A percentile compares a stretch with the other conserved stretches of the same genome.
These are phyloP conservation scores for Lepus townsendii DNA, from an alignment of 2,797 vertebrate species.

Conservation along the genomic window DNA sequence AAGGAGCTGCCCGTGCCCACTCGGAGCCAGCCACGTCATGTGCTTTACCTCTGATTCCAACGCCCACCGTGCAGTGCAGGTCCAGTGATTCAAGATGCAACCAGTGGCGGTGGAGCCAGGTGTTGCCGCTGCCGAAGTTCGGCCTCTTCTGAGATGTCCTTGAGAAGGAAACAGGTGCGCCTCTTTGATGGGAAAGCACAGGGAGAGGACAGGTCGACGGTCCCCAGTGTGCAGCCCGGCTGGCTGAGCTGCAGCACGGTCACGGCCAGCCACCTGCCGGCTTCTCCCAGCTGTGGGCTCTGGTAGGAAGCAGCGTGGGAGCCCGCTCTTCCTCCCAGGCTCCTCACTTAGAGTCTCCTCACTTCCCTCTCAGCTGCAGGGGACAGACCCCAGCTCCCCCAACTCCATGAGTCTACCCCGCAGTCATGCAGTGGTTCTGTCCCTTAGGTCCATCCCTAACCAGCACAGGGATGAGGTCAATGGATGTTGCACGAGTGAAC, in stretches of 20 bases:
- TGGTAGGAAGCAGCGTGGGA: neutral
- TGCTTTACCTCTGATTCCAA: neutral
- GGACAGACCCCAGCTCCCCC: neutral
- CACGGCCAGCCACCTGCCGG: neutral
- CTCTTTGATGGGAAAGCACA: neutral
- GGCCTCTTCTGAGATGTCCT: neutral
- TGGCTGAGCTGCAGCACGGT: neutral
- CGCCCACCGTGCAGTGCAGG: neutral
- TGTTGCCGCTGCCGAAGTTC: too few relatives aligned
- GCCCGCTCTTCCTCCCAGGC: neutral
- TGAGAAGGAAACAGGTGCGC: neutral
- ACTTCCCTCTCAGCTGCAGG: too few relatives aligned
- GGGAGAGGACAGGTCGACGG: neutral
- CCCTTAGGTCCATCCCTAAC: neutral
- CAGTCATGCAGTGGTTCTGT: neutral
- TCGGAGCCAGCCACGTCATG: too few relatives aligned
- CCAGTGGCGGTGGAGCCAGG: neutral
- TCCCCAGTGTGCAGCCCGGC: too few relatives aligned
- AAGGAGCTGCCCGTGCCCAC: accelerated
- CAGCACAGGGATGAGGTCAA: neutral
- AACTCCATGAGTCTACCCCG: neutral
- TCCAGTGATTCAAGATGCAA: neutral
- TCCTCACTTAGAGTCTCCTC: neutral
- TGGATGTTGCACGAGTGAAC: neutral
- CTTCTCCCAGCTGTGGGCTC: too few relatives aligned